A percentile compares a stretch with the other conserved stretches of the same genome.
Evolutionary conservation across 2,888 invertebrate genomes (phyloP).

Genomic region (Drosophila mimica): DNA sequence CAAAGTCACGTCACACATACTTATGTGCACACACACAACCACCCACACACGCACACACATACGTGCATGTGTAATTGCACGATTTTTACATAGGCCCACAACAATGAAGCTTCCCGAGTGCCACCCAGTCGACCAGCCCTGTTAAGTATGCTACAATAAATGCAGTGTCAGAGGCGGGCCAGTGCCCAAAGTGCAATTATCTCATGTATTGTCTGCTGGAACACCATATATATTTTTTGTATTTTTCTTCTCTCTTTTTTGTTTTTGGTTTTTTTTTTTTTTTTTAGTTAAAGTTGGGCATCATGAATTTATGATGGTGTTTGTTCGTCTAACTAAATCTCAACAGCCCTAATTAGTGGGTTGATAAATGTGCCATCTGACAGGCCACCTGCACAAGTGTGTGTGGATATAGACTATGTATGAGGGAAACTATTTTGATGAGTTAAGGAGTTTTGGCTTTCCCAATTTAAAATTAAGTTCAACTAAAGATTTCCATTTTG

Average conservation of each 20-base stretch:
- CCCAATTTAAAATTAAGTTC: background rate
- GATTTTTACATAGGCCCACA: constrained; percentile 79
- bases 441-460: background rate
- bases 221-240: constrained; percentile 43
- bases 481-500: background rate
- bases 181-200: constrained; percentile 82
- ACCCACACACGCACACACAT: constrained; percentile 14
- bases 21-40: constrained; percentile 16
- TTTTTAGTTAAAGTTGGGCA: constrained; percentile 31
- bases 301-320: constrained; percentile 8
- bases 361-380: constrained; percentile 1
- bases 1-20: constrained; percentile 60
- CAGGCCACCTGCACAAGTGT: background rate
- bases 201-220: constrained; percentile 78
- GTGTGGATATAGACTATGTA: background rate
- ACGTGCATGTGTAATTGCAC: constrained; percentile 66
- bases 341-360: constrained; percentile 16
- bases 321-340: constrained; percentile 23
- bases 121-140: constrained; percentile 48
- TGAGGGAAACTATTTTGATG: background rate
- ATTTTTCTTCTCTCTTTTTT: constrained; percentile 28
- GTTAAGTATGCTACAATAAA: constrained; percentile 81
- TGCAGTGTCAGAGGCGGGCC: constrained; percentile 77
- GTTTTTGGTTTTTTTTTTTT: constrained; percentile 11
- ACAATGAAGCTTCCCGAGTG: constrained; percentile 71